phyloP scores from a whole-genome alignment of 2,888 invertebrate species.

The Lepidocyrtinus sp. region DNA sequence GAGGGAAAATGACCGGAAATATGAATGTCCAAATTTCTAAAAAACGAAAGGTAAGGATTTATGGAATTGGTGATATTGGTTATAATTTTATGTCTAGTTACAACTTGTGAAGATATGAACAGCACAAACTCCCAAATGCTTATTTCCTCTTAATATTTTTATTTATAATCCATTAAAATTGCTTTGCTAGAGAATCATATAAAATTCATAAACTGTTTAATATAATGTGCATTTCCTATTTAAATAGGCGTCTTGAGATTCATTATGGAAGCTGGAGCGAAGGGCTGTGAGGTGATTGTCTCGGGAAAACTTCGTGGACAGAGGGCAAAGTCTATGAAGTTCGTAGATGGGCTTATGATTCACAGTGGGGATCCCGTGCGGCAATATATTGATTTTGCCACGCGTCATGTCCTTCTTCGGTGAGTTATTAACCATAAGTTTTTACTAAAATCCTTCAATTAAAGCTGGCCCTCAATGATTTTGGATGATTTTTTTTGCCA shows the following conservation, averaged over 20 bases:
- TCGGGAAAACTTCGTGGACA: conserved; percentile 99
- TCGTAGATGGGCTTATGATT: conserved; percentile 99
- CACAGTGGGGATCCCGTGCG: conserved; percentile 99
- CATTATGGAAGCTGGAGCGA: conserved; percentile 98
- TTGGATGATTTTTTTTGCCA: conserved; percentile 1
- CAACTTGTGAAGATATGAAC: neutral
- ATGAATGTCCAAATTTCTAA: conserved; percentile 10
- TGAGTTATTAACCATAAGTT: conserved; percentile 76
- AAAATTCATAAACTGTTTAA: neutral
- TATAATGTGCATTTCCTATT: conserved; percentile 75
- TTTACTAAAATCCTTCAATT: neutral
- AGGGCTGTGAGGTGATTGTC: conserved; percentile 98
- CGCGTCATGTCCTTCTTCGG: conserved; percentile 95
- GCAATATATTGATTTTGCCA: conserved; percentile 98
- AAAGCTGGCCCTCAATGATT: neutral
- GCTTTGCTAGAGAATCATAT: conserved; percentile 7
- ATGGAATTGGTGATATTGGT: neutral
- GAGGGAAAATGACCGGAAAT: neutral
- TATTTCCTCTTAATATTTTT: too few species aligned
- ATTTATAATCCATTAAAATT: too few species aligned
- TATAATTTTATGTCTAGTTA: neutral
- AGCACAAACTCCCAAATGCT: too few species aligned
- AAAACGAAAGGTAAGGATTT: conserved; percentile 37
- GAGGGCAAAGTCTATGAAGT: conserved; percentile 99
- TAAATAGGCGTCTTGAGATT: conserved; percentile 99